Conservation (phyloP, 2,113 vertebrate genomes). For the Phyllostomus hastatus region DNA sequence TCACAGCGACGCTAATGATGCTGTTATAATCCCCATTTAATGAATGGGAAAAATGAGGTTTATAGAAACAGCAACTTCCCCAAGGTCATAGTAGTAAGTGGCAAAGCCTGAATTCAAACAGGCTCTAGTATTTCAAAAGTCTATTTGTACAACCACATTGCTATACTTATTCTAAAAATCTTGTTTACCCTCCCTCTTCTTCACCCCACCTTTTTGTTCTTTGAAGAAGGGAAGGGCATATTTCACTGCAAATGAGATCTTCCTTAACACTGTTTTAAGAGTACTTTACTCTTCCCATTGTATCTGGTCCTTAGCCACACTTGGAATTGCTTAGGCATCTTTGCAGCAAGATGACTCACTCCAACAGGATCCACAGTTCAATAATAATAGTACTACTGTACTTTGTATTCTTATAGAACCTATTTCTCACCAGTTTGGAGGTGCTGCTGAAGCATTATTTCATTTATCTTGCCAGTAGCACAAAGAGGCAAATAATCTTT, state of each 20-base stretch:
- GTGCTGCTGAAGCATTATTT: not conserved
- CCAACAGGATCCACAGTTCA: constrained; percentile 39
- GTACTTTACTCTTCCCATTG: not conserved
- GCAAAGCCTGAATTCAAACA: not conserved
- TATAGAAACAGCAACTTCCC: not conserved
- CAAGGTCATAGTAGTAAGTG: not conserved
- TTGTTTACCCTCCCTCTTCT: not conserved
- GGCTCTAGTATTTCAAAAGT: not conserved
- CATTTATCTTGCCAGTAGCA: not conserved
- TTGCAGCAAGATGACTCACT: constrained; percentile 55
- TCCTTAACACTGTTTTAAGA: not conserved
- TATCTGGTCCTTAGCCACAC: not conserved
- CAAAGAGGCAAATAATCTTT: not conserved
- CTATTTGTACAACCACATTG: not conserved
- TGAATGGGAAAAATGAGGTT: not conserved
- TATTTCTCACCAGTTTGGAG: constrained; percentile 27
- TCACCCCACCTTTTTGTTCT: not conserved
- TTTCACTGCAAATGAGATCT: not conserved
- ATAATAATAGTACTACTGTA: constrained; percentile 5
- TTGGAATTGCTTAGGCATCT: constrained; percentile 24
- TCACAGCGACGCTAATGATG: not conserved
- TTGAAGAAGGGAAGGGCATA: not conserved
- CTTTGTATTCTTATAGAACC: not conserved
- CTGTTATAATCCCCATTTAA: constrained; percentile 14
- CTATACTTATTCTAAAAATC: not conserved